Evolutionary conservation across 2,888 invertebrate species (phyloP), one percentile per base, ranked within the genome.

Genomic region (Catocala sponsa): DNA sequence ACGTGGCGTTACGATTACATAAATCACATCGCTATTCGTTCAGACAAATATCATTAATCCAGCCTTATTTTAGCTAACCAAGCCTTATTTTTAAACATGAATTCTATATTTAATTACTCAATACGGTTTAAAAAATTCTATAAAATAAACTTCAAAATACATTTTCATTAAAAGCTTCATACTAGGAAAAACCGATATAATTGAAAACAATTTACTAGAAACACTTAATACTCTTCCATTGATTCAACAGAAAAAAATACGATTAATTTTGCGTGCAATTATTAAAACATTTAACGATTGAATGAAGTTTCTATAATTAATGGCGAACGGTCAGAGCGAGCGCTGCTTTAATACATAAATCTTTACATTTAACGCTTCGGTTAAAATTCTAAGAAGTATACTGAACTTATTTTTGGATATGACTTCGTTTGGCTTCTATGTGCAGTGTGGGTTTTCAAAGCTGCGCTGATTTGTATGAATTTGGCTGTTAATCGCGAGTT

Each of bases 231-330:
- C 12, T 33, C 44, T 15, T 5, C 12, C 25, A 2, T 10, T 46
- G 11, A 13, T 11, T 13, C 15, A 46, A 46, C 46, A 1, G 9
- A 15, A 12, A 47, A 55, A 5, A 52, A 35, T 7, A 4, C 35
- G 0, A 51, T 46, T 38, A 38, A 2, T 12, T 46, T 43, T 44
- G 51, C 43, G 38, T 15, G 35, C 6, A 49, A 32, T 55, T 62
- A 64, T 64, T 60, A 68, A 70, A 62, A 51, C 51, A 6, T 55
- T 55, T 57, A n/a, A 59, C 52, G 33, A 38, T 35, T 11, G 55
- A 48, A 47, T 63, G 55, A 55, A 62, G 33, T 74, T 68, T 68
- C 65, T 63, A 65, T 70, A 65, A 72, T 72, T 72, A 68, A 47
- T 52, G 42, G 15, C 46, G 63, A 49, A 54, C 58, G 58, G 65